Base-by-base conservation (phyloP, 2,113 vertebrate species). In the Hiodon tergisus region DNA sequence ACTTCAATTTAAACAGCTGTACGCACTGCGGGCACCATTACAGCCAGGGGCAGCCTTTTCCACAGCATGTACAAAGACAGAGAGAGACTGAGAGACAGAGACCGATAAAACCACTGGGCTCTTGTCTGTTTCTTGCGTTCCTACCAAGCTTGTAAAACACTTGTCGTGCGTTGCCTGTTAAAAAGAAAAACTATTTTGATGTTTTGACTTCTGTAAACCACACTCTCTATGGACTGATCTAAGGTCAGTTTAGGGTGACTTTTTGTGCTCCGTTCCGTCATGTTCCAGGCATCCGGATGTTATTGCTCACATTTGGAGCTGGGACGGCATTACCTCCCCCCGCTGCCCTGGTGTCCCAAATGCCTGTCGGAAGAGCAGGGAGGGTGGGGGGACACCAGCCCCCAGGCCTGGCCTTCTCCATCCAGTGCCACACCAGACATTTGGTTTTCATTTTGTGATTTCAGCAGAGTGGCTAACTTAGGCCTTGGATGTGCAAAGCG, bases 391-490 rank as follows among this genome's bases (percentile, higher is more conserved):
- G 69, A 55, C 2, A 50, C 73, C 79, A 73, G 75, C 71, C 80
- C 86, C 81, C 79, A 11, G 82, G 79, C 76, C 77, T 77, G 47
- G 82, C 70, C 80, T 78, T 73, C 78, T 83, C 80, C 72, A 74
- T 74, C 75, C 31, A 31, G 31, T 31, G 73, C 78, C 67, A 81
- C 79, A 80, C 81, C 79, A 79, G 81, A 89, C 88, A 90, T 90
- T 90, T 90, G 89, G 86, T 89, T 91, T 88, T 88, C 79, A 89
- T 91, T 90, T 86, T 68, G 88, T 83, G 83, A 89, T 83, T 87
- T 88, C 83, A 86, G 86, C 85, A 31, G 88, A 86, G 84, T 86
- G 86, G 83, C 85, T 87, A 85, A 87, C 81, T 85, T 77, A 71
- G 82, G 84, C 83, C 67, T 71, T 66, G 62, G 61, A 74, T 74